phyloP scores from a whole-genome alignment of 1,140 invertebrate genomes.

The Sesamia nonagrioides region DNA sequence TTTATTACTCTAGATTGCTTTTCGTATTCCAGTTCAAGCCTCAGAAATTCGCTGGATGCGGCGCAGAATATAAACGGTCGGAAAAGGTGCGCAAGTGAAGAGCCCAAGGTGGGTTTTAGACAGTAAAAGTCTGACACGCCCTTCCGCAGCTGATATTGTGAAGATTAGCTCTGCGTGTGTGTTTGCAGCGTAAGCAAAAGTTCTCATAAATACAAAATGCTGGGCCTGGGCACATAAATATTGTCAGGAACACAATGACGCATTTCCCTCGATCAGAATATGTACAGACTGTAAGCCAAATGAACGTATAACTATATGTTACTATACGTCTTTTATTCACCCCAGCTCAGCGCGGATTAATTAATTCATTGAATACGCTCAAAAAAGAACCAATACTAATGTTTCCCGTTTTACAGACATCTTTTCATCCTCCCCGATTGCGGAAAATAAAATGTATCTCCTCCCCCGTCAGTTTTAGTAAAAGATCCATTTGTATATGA shows the following conservation, averaged over 20 bases:
- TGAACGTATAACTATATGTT: background rate
- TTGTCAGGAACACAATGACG: slow-evolving; percentile 21
- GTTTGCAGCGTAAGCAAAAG: background rate
- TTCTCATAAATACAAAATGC: background rate
- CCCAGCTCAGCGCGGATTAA: slow-evolving; percentile 29
- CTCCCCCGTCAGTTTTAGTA: slow-evolving; percentile 37
- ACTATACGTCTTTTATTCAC: slow-evolving; percentile 12
- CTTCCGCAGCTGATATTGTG: too few relatives aligned
- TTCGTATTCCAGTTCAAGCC: too few relatives aligned
- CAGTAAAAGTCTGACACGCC: too few relatives aligned
- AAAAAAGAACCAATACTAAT: slow-evolving; percentile 45
- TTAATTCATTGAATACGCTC: slow-evolving; percentile 40
- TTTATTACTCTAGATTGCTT: too few relatives aligned
- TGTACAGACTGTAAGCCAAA: background rate
- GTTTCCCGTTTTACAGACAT: slow-evolving; percentile 37
- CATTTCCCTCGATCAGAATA: slow-evolving; percentile 25
- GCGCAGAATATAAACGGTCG: too few relatives aligned
- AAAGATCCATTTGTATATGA: slow-evolving; percentile 49
- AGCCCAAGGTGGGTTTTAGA: too few relatives aligned
- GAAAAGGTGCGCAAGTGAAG: too few relatives aligned
- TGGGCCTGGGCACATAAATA: slow-evolving; percentile 9
- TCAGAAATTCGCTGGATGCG: too few relatives aligned
- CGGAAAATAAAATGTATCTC: slow-evolving; percentile 45
- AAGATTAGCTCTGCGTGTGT: too few relatives aligned
- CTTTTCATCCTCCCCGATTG: slow-evolving; percentile 41